Evolutionary conservation across 1,140 invertebrate species (phyloP).

Genomic region (Papilio polyxenes): DNA sequence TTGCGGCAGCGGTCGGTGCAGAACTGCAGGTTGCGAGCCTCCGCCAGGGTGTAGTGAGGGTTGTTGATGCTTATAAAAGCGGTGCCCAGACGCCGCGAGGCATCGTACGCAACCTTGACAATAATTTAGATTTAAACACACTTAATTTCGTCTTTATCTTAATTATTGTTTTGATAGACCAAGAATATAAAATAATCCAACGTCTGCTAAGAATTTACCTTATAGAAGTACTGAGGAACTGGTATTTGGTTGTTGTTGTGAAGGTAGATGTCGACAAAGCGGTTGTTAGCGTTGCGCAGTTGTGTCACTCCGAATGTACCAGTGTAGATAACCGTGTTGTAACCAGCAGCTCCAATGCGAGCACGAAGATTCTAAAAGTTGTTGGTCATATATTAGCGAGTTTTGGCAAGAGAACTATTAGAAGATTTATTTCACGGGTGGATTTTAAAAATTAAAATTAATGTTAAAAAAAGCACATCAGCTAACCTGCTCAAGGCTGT

Average conservation of each 20-base stretch:
- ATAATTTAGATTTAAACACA: no score
- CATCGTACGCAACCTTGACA: conserved; percentile 81
- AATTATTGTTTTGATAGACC: no score
- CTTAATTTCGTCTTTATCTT: no score
- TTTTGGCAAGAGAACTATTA: neutral
- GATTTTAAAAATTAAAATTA: no score
- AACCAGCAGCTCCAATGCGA: conserved; percentile 65
- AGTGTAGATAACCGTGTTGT: conserved; percentile 69
- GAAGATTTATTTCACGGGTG: no score
- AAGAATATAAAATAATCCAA: neutral
- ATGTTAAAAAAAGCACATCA: neutral
- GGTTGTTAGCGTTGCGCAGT: conserved; percentile 59
- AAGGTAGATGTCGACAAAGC: conserved; percentile 63
- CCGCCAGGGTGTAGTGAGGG: conserved; percentile 78
- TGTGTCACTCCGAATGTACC: conserved; percentile 72
- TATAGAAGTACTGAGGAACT: conserved; percentile 74
- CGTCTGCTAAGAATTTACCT: conserved; percentile 52
- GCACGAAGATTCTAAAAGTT: conserved; percentile 62
- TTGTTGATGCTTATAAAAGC: conserved; percentile 85
- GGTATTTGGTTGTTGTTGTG: conserved; percentile 64
- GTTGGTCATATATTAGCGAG: no score
- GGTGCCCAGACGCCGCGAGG: conserved; percentile 75
- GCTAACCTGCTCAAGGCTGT: conserved; percentile 71
- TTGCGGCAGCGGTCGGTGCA: conserved; percentile 81
- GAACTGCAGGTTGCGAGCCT: conserved; percentile 76